These are phyloP conservation scores for Rhynchotus rufescens DNA, from an alignment of 2,797 vertebrate species.

Conservation along the genomic window DNA sequence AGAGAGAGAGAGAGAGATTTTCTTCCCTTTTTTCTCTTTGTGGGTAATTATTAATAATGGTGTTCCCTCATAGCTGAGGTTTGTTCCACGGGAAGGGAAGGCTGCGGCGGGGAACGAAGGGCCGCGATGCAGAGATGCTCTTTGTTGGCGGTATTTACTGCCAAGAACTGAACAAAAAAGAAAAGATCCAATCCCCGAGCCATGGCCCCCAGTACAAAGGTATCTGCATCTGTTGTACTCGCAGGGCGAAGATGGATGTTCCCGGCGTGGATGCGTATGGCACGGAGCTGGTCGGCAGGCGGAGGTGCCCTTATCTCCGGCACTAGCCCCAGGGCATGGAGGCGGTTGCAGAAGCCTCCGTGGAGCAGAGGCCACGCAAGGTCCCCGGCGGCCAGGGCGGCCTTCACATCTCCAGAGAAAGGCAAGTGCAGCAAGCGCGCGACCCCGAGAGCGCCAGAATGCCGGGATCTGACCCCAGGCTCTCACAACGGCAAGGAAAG, in stretches of 20 bases:
- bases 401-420: neutral
- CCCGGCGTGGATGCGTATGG: accelerated
- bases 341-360: neutral
- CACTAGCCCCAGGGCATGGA: neutral
- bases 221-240: accelerated
- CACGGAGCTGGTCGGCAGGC: accelerated
- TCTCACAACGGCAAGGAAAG: neutral
- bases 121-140: too few relatives aligned
- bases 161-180: neutral
- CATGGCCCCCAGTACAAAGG: neutral
- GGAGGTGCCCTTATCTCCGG: neutral
- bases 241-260: accelerated
- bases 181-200: neutral
- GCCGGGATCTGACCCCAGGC: neutral
- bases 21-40: neutral
- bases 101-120: too few relatives aligned
- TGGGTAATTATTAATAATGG: slow-evolving; percentile 60
- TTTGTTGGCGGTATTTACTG: too few relatives aligned
- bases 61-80: slow-evolving; percentile 23
- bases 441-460: neutral
- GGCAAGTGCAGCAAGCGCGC: neutral
- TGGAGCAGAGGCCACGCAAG: neutral
- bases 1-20: slow-evolving; percentile 15
- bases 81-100: neutral
- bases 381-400: neutral